Conservation (phyloP, 2,113 vertebrate species). For the Okapia johnstoni region DNA sequence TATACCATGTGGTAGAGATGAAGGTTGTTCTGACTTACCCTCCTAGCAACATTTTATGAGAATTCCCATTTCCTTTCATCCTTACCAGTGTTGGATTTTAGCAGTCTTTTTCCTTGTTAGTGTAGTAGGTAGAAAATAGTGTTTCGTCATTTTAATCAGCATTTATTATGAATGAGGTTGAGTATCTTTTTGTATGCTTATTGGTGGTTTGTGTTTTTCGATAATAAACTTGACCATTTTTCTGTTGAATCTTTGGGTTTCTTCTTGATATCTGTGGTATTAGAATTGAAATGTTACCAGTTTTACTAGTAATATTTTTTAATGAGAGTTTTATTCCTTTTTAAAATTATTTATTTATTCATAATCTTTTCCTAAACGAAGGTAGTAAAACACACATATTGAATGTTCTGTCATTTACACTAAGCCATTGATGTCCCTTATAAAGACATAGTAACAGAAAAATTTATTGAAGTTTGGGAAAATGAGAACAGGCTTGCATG, state of each 20-base stretch:
- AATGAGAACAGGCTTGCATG: background rate
- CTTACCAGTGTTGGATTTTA: background rate
- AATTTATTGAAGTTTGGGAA: background rate
- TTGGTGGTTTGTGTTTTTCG: slow-evolving; percentile 30
- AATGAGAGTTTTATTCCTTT: slow-evolving; percentile 6
- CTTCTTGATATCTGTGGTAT: background rate
- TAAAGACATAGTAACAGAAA: background rate
- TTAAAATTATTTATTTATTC: background rate
- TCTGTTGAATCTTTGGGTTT: background rate
- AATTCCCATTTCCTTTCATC: background rate
- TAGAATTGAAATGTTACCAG: slow-evolving; percentile 39
- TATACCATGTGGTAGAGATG: background rate
- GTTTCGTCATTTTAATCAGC: background rate
- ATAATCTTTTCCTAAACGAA: background rate
- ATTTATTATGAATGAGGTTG: background rate
- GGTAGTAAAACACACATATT: background rate
- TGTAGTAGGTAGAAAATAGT: background rate
- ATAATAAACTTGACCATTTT: slow-evolving; percentile 20
- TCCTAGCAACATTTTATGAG: background rate
- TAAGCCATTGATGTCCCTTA: background rate
- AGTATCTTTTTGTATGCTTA: slow-evolving; percentile 17
- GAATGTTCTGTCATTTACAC: background rate
- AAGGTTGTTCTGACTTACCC: background rate
- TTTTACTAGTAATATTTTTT: slow-evolving; percentile 26
- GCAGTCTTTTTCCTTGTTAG: background rate